Evolutionary conservation across 2,797 vertebrate species (phyloP).

Genomic region (Gymnopithys bicolor): DNA sequence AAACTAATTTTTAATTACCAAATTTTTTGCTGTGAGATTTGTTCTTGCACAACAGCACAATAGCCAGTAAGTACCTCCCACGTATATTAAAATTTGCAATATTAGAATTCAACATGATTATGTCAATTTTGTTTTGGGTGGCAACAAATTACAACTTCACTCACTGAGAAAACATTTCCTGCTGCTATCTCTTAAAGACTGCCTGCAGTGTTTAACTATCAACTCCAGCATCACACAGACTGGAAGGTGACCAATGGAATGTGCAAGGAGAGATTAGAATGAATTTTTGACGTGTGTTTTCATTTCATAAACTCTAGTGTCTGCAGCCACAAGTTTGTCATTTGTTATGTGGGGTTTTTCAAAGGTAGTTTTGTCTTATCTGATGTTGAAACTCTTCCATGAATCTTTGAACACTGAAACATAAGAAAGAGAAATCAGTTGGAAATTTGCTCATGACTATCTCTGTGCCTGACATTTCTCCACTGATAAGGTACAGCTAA

Average conservation of each 20-base stretch:
- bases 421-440: slow-evolving; percentile 64
- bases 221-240: slow-evolving; percentile 57
- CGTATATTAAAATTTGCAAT: background rate
- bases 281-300: slow-evolving; percentile 59
- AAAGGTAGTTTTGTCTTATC: slow-evolving; percentile 77
- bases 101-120: slow-evolving; percentile 54
- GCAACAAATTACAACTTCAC: slow-evolving; percentile 71
- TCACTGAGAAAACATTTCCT: slow-evolving; percentile 68
- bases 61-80: background rate
- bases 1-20: background rate
- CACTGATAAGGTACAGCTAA: slow-evolving; percentile 75
- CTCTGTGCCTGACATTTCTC: slow-evolving; percentile 77
- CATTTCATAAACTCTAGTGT: slow-evolving; percentile 61
- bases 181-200: slow-evolving; percentile 65
- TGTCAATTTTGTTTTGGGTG: slow-evolving; percentile 64
- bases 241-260: slow-evolving; percentile 70
- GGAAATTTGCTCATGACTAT: slow-evolving; percentile 73
- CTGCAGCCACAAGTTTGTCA: slow-evolving; percentile 57
- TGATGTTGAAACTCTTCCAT: slow-evolving; percentile 75
- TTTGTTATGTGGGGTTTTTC: slow-evolving; percentile 46
- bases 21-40: background rate
- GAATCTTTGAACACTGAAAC: slow-evolving; percentile 65
- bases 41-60: background rate
- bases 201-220: slow-evolving; percentile 67
- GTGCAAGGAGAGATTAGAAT: slow-evolving; percentile 71